A percentile compares a stretch with the other conserved stretches of the same genome.
Conservation (phyloP, 2,888 invertebrate genomes). For the Orthonevra nobilis region DNA sequence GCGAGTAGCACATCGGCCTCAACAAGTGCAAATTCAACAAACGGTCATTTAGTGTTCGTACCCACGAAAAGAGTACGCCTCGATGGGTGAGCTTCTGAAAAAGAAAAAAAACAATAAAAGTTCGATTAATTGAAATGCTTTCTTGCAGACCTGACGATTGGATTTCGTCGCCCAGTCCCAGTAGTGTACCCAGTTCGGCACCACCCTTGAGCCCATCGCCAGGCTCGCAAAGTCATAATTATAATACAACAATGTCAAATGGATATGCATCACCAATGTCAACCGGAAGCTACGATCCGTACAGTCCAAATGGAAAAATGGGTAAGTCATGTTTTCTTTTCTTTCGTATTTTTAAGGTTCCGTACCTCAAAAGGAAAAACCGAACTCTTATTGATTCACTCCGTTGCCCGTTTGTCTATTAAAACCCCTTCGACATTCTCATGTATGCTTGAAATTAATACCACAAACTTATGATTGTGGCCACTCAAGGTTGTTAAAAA, state of each 20-base stretch:
- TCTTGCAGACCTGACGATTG: slow-evolving; percentile 82
- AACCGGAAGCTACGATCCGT: slow-evolving; percentile 93
- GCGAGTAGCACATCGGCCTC: slow-evolving; percentile 67
- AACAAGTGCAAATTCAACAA: slow-evolving; percentile 77
- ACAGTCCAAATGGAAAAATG: slow-evolving; percentile 94
- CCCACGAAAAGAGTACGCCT: slow-evolving; percentile 81
- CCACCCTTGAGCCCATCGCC: slow-evolving; percentile 86
- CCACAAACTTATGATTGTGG: too few species aligned
- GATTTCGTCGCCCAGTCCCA: slow-evolving; percentile 84
- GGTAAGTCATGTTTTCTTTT: too few species aligned
- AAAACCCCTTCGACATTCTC: too few species aligned
- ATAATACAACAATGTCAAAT: slow-evolving; percentile 81
- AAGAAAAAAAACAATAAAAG: neutral
- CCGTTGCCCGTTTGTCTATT: too few species aligned
- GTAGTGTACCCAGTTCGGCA: slow-evolving; percentile 82
- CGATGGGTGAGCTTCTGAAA: slow-evolving; percentile 76
- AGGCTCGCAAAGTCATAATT: slow-evolving; percentile 81
- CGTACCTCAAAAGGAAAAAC: too few species aligned
- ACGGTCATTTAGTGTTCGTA: slow-evolving; percentile 78
- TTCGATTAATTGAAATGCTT: too few species aligned
- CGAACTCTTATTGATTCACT: too few species aligned
- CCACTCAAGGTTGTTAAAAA: too few species aligned
- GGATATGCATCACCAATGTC: slow-evolving; percentile 93
- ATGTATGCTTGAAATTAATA: too few species aligned
- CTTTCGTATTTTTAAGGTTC: too few species aligned